A percentile compares a stretch with the other conserved stretches of the same genome.
phyloP scores from a whole-genome alignment of 2,888 invertebrate species.

The Parelbella ahira region DNA sequence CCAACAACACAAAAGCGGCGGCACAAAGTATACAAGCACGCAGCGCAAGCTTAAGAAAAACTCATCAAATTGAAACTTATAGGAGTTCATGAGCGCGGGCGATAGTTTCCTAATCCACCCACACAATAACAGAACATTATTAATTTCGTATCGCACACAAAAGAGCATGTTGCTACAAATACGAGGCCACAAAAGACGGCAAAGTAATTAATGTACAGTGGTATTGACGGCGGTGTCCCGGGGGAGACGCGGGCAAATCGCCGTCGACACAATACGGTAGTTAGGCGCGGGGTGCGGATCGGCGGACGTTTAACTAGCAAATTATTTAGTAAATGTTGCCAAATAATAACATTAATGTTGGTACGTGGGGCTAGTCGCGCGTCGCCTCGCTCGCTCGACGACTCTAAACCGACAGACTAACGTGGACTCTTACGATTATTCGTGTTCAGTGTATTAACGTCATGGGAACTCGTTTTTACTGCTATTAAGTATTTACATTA shows the following conservation, averaged over 20 bases:
- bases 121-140: slow-evolving; percentile 52
- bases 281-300: slow-evolving; percentile 65
- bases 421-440: slow-evolving; percentile 24
- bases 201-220: slow-evolving; percentile 69
- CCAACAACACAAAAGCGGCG: slow-evolving; percentile 5
- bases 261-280: slow-evolving; percentile 68
- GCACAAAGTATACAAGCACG: slow-evolving; percentile 12
- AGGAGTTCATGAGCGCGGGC: slow-evolving; percentile 47
- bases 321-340: slow-evolving; percentile 80
- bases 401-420: slow-evolving; percentile 26
- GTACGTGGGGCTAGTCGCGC: slow-evolving; percentile 39
- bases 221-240: slow-evolving; percentile 61
- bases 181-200: slow-evolving; percentile 58
- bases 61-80: slow-evolving; percentile 54
- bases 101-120: slow-evolving; percentile 60
- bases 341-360: slow-evolving; percentile 77
- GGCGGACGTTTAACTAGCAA: slow-evolving; percentile 76
- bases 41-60: slow-evolving; percentile 42
- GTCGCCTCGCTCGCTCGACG: slow-evolving; percentile 27
- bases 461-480: too few relatives aligned
- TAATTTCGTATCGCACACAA: slow-evolving; percentile 65
- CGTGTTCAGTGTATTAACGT: too few relatives aligned
- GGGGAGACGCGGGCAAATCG: slow-evolving; percentile 54
- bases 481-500: too few relatives aligned
- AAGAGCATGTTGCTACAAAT: slow-evolving; percentile 74